Conservation (phyloP, 2,888 invertebrate species). For the Spodoptera littoralis region DNA sequence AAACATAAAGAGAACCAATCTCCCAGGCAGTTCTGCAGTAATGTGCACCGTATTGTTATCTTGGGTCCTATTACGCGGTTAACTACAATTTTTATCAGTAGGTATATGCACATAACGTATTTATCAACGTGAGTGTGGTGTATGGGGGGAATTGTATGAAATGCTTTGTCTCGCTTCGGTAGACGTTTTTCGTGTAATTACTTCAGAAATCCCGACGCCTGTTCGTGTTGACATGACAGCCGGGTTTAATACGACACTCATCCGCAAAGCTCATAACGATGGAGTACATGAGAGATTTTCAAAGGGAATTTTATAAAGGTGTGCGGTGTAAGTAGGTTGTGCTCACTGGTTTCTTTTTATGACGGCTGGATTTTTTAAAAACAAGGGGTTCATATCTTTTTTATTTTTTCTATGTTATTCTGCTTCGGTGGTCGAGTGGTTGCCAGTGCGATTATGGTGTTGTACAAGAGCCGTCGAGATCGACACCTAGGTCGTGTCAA, state of each 20-base stretch:
- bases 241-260: constrained; percentile 60
- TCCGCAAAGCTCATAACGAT: constrained; percentile 57
- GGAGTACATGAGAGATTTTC: constrained; percentile 44
- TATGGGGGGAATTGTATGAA: constrained; percentile 9
- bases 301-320: constrained; percentile 48
- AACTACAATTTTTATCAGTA: constrained; percentile 46
- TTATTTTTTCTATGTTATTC: no score
- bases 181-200: constrained; percentile 68
- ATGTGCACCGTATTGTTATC: constrained; percentile 46
- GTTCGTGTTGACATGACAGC: constrained; percentile 64
- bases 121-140: constrained; percentile 13
- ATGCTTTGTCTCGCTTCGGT: constrained; percentile 48
- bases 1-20: constrained; percentile 9
- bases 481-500: no score
- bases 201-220: constrained; percentile 62
- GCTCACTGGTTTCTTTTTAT: no score
- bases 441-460: no score
- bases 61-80: constrained; percentile 44
- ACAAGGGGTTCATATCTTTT: no score
- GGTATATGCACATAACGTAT: constrained; percentile 45
- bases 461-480: no score
- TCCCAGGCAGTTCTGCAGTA: constrained; percentile 26
- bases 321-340: constrained; percentile 18
- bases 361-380: no score
- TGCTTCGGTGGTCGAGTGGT: no score